A percentile compares a stretch with the other conserved stretches of the same genome.
phyloP scores from a whole-genome alignment of 2,888 invertebrate genomes.

The Aphodius granarius region DNA sequence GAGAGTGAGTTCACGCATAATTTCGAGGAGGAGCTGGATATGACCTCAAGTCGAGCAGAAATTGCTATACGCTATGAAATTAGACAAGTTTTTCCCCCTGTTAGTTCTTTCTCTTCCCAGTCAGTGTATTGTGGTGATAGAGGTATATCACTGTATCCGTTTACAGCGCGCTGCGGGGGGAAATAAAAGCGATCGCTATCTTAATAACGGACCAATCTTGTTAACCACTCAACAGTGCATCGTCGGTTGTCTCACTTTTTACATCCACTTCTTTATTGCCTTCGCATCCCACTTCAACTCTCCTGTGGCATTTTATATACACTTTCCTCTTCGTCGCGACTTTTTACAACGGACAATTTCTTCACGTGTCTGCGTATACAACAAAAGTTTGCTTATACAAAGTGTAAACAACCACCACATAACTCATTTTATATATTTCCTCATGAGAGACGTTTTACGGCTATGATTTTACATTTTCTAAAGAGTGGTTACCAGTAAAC shows the following conservation, averaged over 20 bases:
- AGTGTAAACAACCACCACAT: constrained; percentile 6
- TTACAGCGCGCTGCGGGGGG: constrained; percentile 53
- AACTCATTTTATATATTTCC: background rate
- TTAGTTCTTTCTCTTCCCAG: background rate
- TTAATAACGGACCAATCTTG: constrained; percentile 56
- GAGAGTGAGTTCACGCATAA: constrained; percentile 46
- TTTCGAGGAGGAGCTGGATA: constrained; percentile 31
- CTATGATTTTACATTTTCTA: background rate
- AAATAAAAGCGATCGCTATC: constrained; percentile 56
- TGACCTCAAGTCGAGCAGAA: constrained; percentile 24
- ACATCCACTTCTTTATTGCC: constrained; percentile 37
- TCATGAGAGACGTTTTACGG: background rate
- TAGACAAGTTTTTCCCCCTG: constrained; percentile 27
- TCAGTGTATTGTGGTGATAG: background rate
- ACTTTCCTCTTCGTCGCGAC: constrained; percentile 9
- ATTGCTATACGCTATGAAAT: constrained; percentile 34
- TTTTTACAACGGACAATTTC: background rate
- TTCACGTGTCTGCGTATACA: background rate
- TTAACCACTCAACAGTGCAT: constrained; percentile 53
- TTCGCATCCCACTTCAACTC: constrained; percentile 16
- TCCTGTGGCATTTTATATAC: constrained; percentile 9
- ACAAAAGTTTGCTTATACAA: constrained; percentile 1
- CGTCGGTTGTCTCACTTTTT: constrained; percentile 46
- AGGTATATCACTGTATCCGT: constrained; percentile 49
- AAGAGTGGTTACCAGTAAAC: too few species aligned